Evolutionary conservation across 64 coral and sea anemone genomes (phyloP).

Genomic region (Pachyseris speciosa): DNA sequence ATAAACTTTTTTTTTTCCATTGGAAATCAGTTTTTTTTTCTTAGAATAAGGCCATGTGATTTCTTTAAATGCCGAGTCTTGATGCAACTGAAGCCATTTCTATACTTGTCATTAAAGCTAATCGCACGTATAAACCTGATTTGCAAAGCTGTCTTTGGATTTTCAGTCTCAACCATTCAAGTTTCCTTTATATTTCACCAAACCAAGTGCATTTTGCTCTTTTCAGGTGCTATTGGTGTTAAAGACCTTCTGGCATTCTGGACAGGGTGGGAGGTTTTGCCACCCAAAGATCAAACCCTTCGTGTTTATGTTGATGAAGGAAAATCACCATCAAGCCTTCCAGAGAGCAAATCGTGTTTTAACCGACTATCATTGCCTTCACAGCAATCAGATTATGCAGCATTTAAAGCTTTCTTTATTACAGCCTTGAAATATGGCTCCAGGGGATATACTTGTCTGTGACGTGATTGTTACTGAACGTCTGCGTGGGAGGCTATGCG

Average conservation of each 20-base stretch:
- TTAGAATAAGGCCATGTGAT: too few relatives aligned
- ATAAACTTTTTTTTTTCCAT: too few relatives aligned
- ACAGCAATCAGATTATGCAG: neutral
- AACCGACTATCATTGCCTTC: neutral
- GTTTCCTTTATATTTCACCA: too few relatives aligned
- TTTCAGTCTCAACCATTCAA: too few relatives aligned
- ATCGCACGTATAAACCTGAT: too few relatives aligned
- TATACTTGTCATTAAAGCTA: too few relatives aligned
- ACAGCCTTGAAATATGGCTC: neutral
- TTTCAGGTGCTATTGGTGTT: neutral
- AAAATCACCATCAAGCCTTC: neutral
- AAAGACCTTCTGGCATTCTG: neutral
- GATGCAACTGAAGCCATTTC: too few relatives aligned
- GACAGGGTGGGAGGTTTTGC: neutral
- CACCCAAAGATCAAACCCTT: neutral
- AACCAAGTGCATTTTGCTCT: neutral
- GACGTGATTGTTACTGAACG: too few relatives aligned
- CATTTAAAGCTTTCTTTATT: neutral
- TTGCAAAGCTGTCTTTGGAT: too few relatives aligned
- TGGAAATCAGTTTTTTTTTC: too few relatives aligned
- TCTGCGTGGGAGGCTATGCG: too few relatives aligned
- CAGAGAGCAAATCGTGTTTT: neutral
- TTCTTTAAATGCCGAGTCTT: too few relatives aligned
- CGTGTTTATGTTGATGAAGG: neutral
- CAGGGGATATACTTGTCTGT: neutral